These are phyloP conservation scores for Mesaphorura yosii DNA, from an alignment of 1,140 invertebrate genomes.

Conservation along the genomic window DNA sequence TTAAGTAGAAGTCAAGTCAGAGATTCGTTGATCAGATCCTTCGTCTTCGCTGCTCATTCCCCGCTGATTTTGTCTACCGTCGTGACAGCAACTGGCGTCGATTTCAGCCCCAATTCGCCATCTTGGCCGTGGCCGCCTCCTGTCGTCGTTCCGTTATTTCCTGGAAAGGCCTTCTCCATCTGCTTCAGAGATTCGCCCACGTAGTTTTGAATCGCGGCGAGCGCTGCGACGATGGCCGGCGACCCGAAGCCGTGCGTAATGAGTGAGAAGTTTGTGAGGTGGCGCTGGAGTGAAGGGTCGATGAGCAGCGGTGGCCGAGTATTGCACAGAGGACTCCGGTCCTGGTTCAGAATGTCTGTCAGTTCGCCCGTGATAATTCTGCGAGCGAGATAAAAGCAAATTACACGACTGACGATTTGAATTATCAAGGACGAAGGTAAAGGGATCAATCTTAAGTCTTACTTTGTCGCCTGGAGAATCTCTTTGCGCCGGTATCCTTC, in stretches of 20 bases:
- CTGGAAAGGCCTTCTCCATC: constrained; percentile 83
- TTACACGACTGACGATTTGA: too few species aligned
- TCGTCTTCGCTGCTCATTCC: too few species aligned
- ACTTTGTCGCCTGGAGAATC: constrained; percentile 84
- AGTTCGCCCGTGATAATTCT: constrained; percentile 94
- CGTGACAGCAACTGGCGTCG: too few species aligned
- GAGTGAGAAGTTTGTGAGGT: constrained; percentile 93
- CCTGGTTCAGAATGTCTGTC: constrained; percentile 93
- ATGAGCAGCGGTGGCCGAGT: constrained; percentile 85
- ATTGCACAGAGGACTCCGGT: constrained; percentile 91
- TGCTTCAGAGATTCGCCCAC: constrained; percentile 93
- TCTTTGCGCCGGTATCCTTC: constrained; percentile 82
- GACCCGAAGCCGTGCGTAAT: constrained; percentile 98
- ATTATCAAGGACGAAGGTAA: too few species aligned
- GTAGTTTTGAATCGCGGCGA: constrained; percentile 94
- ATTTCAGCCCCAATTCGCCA: too few species aligned
- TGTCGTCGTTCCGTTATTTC: constrained; percentile 32
- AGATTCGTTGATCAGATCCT: too few species aligned
- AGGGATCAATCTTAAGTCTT: too few species aligned
- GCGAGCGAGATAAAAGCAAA: too few species aligned
- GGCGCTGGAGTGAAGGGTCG: constrained; percentile 89
- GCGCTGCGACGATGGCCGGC: constrained; percentile 88
- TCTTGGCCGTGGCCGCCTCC: too few species aligned
- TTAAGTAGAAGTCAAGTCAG: too few species aligned
- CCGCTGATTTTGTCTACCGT: too few species aligned